Base-by-base conservation (phyloP, 2,113 vertebrate species). In the Tyto alba region DNA sequence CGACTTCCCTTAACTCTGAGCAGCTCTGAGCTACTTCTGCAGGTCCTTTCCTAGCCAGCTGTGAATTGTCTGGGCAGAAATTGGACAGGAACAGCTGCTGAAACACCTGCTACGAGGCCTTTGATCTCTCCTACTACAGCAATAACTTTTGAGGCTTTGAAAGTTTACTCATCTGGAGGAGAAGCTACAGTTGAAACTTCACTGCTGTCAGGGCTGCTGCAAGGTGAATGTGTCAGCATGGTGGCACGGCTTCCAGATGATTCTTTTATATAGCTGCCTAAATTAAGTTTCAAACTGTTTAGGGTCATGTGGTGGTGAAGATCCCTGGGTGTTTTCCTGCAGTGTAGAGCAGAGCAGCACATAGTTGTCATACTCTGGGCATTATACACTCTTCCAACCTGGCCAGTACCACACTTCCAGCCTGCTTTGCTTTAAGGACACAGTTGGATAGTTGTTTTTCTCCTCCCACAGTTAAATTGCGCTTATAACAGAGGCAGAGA, bases 81-180 rank as follows among this genome's bases (percentile, higher is more conserved):
- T 41, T 78, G 77, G 77, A 85, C 63, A 85, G 67, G 64, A 95
- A 78, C 83, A 92, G 72, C 80, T 96, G 89, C 67, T 75, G 59
- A 30, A 92, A 94, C 95, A 97, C 77, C 94, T 96, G 93, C 64
- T 92, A 18, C 13, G 55, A 96, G 63, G 68, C 45, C 77, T 97
- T 97, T 97, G 93, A 96, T 95, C 80, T 95, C 67, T 80, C 27
- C 40, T 73, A 29, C 29, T 71, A 13, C 38, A 67, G 38, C 9
- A 78, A 23, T 45, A 80, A 40, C 32, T 78, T 86, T 9, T 53
- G 55, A 90, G 50, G 19, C 19, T 95, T 87, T 86, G 52, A 59
- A 92, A 91, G 25, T 66, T 83, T 88, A 17, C 30, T 79, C 12
- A 41, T 69, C 38, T 72, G 76, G 74, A 77, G 57, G 68, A 88